These are phyloP conservation scores for Aspidoscelis tigris DNA, from an alignment of 2,113 vertebrate genomes.

Conservation along the genomic window DNA sequence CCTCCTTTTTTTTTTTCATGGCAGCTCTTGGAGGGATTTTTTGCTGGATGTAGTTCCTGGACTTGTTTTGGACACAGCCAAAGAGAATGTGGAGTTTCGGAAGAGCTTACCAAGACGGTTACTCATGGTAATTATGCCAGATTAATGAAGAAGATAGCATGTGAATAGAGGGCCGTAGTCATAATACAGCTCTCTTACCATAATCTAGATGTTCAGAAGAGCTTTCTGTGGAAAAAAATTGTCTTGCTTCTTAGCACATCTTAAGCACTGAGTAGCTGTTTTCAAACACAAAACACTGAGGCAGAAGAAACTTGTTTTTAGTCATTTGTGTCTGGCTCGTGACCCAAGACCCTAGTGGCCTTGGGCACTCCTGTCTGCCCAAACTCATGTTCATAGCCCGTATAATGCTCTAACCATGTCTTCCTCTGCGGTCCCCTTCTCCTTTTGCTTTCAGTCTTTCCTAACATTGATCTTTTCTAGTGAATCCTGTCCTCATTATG, in stretches of 20 bases:
- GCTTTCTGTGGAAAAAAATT: background rate
- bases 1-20: background rate
- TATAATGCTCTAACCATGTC: too few species aligned
- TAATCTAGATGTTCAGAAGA: slow-evolving; percentile 2
- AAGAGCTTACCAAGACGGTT: slow-evolving; percentile 81
- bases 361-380: too few species aligned
- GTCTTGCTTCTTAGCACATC: background rate
- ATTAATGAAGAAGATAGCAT: background rate
- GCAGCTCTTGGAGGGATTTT: slow-evolving; percentile 91
- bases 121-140: slow-evolving; percentile 77
- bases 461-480: too few species aligned
- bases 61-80: slow-evolving; percentile 82
- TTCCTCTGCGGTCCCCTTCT: too few species aligned
- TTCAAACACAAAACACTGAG: background rate
- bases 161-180: background rate
- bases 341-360: too few species aligned
- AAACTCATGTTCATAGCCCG: too few species aligned
- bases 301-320: too few species aligned
- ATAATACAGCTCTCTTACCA: background rate
- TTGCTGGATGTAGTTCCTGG: slow-evolving; percentile 85
- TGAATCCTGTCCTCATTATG: too few species aligned
- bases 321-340: too few species aligned
- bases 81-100: slow-evolving; percentile 76
- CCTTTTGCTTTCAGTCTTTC: too few species aligned
- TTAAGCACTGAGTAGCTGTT: background rate